Evolutionary conservation across 2,113 vertebrate species (phyloP).

Genomic region (Pachypanchax playfairii): DNA sequence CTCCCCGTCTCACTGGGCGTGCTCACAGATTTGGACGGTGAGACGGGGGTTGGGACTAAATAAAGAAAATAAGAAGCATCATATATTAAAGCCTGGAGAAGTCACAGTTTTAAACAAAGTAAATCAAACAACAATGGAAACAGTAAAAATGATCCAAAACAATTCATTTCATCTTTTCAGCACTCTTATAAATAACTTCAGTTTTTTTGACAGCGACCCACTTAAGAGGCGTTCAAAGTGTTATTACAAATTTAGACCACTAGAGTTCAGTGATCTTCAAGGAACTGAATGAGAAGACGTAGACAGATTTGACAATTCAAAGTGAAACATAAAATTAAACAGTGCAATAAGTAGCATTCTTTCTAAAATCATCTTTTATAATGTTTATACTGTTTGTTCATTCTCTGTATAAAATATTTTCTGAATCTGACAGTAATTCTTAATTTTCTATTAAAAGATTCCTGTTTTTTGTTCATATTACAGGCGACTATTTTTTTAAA

Average conservation of each 20-base stretch:
- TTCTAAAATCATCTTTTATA: too few relatives aligned
- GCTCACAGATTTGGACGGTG: slow-evolving; percentile 97
- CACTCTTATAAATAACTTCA: slow-evolving; percentile 29
- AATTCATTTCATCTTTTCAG: slow-evolving; percentile 11
- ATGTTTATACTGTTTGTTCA: too few relatives aligned
- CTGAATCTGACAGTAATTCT: too few relatives aligned
- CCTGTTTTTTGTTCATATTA: too few relatives aligned
- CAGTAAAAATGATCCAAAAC: slow-evolving; percentile 53
- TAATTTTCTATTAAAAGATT: too few relatives aligned
- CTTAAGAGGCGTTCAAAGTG: slow-evolving; percentile 32
- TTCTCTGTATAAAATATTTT: too few relatives aligned
- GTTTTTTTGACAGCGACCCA: slow-evolving; percentile 23
- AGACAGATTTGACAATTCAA: too few relatives aligned
- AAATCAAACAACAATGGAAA: slow-evolving; percentile 58
- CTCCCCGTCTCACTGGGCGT: slow-evolving; percentile 97
- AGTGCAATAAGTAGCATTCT: too few relatives aligned
- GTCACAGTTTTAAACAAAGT: slow-evolving; percentile 54
- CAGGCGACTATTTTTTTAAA: too few relatives aligned
- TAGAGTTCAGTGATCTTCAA: slow-evolving; percentile 48
- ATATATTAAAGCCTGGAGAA: slow-evolving; percentile 86
- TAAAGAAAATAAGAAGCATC: slow-evolving; percentile 88
- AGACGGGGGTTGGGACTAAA: slow-evolving; percentile 97
- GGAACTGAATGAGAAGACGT: background rate
- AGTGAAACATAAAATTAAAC: too few relatives aligned
- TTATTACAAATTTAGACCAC: slow-evolving; percentile 54